Conservation (phyloP, 2,113 vertebrate species). For the Agelaius phoeniceus region DNA sequence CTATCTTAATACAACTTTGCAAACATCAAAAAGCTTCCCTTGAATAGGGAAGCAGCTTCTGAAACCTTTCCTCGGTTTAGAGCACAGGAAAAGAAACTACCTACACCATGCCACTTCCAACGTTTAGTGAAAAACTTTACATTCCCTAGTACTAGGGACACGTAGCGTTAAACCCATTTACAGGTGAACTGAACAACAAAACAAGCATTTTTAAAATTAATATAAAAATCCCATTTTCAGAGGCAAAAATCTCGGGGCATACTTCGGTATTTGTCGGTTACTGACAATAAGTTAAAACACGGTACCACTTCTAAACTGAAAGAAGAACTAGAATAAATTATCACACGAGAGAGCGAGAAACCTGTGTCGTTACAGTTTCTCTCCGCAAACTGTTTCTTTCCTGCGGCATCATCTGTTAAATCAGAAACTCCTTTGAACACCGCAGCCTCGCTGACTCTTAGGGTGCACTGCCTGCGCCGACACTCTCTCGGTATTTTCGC, state of each 20-base stretch:
- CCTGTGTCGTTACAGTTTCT: background rate
- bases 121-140: background rate
- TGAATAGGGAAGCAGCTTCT: background rate
- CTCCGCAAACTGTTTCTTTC: background rate
- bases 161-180: background rate
- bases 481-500: background rate
- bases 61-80: background rate
- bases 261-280: background rate
- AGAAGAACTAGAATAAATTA: background rate
- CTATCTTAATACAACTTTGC: background rate
- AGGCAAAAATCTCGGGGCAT: background rate
- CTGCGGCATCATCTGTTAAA: background rate
- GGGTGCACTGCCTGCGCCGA: background rate
- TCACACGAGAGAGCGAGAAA: background rate
- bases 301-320: background rate
- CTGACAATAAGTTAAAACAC: background rate
- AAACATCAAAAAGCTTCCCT: background rate
- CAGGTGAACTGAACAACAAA: background rate
- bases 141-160: background rate
- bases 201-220: rapidly evolving
- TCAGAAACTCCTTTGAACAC: background rate
- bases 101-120: rapidly evolving
- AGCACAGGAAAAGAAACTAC: background rate
- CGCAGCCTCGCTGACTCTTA: background rate
- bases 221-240: background rate